phyloP scores from a whole-genome alignment of 92 coral and sea anemone species.

The Nematostella vectensis region DNA sequence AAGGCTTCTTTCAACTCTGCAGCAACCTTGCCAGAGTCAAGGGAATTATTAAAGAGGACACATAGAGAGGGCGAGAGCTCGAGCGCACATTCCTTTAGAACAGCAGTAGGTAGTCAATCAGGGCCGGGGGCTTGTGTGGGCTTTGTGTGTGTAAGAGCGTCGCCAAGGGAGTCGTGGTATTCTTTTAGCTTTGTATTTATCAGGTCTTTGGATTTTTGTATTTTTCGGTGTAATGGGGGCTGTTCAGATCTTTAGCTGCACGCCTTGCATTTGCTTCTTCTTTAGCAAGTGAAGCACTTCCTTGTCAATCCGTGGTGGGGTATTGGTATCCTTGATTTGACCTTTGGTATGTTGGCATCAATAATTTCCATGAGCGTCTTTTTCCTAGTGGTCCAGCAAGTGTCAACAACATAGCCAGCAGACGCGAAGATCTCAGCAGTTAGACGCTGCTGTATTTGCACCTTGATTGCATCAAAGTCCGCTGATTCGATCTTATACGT shows the following conservation, averaged over 20 bases:
- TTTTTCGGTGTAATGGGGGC: not conserved
- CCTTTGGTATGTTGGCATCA: slow-evolving; percentile 23
- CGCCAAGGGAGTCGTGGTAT: slow-evolving; percentile 13
- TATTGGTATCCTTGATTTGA: slow-evolving; percentile 6
- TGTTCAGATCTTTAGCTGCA: slow-evolving; percentile 1
- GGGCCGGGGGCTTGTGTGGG: slow-evolving; percentile 36
- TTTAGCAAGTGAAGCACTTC: slow-evolving; percentile 25
- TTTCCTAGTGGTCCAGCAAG: slow-evolving; percentile 17
- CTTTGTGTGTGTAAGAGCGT: not conserved
- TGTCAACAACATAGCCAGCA: not conserved
- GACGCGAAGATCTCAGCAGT: not conserved
- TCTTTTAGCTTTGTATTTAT: slow-evolving; percentile 18
- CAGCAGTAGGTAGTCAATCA: slow-evolving; percentile 21
- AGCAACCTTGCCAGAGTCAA: slow-evolving; percentile 20
- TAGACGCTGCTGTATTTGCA: slow-evolving; percentile 1
- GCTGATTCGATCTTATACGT: slow-evolving; percentile 25
- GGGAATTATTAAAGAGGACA: slow-evolving; percentile 21
- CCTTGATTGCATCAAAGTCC: slow-evolving; percentile 2
- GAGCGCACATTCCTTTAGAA: slow-evolving; percentile 31
- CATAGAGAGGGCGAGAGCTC: slow-evolving; percentile 26
- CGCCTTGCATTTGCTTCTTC: slow-evolving; percentile 13
- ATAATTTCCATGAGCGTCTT: slow-evolving; percentile 17
- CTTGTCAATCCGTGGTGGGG: slow-evolving; percentile 23
- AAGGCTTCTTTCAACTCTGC: slow-evolving; percentile 20
- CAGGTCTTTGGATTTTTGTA: slow-evolving; percentile 5